Evolutionary conservation across 2,888 invertebrate genomes (phyloP), one percentile per base, ranked within the genome.

Genomic region (Leptinotarsa peninsularis): DNA sequence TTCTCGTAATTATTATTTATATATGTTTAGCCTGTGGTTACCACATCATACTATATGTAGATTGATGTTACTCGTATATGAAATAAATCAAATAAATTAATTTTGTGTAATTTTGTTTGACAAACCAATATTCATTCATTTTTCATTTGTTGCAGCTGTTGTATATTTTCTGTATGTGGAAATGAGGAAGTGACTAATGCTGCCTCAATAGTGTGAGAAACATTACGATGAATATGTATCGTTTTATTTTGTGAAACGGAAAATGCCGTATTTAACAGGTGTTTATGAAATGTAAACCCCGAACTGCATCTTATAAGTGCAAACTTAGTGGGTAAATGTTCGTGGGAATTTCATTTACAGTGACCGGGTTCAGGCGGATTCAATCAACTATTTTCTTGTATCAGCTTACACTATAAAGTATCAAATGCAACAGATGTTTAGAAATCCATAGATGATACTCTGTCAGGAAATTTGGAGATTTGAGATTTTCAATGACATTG

Each of bases 401-500:
- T 27, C 33, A 56, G 69, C 33, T 69, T 43, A 56, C 69, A 69
- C 14, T 69, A 69, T 69, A 27, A n/a, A 18, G 43, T 69, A 49
- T 56, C 69, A 27, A 4, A 43, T n/a, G 13, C 33, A 14, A 69
- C 69, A 69, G 69, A 43, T 69, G 69, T 69, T 56, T 23, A 14
- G 7, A 18, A 3, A 23, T 50, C 2, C 13, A 68, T 33, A 33
- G n/a, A 27, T 58, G 14, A 21, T 58, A 10, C 23, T 58, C 58
- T 21, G 58, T 23, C 15, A 1, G 4, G 14, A 21, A 58, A 13
- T 14, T 23, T 10, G 23, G 2, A 58, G 18, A 54, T 54, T 18
- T n/a, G 10, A 54, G 43, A 10, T 3, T 43, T 10, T 43, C 10
- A 43, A 43, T 43, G 10, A 43, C 43, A 7, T 10, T 43, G 10